Conservation (phyloP, 2,797 vertebrate species). For the Alauda arvensis region DNA sequence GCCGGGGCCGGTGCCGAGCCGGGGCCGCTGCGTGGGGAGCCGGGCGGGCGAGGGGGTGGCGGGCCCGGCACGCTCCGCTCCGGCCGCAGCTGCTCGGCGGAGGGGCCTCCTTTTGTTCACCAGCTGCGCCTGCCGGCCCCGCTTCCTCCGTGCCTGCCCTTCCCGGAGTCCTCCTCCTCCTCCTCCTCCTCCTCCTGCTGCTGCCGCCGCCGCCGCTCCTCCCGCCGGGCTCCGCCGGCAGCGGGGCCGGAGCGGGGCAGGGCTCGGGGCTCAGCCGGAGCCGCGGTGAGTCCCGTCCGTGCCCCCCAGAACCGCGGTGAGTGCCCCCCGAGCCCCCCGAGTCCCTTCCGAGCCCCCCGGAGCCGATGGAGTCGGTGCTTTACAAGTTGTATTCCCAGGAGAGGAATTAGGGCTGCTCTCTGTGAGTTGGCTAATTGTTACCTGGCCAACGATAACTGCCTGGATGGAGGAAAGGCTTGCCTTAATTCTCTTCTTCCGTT, state of each 20-base stretch:
- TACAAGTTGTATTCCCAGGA: rapidly evolving
- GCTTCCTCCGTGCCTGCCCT: not conserved
- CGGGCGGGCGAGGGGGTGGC: not conserved
- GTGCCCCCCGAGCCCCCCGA: not conserved
- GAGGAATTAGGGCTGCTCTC: not conserved
- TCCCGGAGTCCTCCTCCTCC: not conserved
- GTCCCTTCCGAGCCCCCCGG: not conserved
- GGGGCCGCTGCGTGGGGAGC: not conserved
- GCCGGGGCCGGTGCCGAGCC: not conserved
- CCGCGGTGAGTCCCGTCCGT: not conserved
- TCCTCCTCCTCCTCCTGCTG: not conserved
- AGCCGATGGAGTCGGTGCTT: not conserved
- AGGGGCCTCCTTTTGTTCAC: constrained; percentile 89
- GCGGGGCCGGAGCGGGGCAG: not conserved
- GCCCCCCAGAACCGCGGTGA: not conserved
- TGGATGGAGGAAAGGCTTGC: not conserved
- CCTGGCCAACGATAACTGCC: not conserved
- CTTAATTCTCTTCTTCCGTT: not conserved
- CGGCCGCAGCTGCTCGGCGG: not conserved
- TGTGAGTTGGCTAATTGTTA: not conserved
- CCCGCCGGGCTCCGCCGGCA: not conserved
- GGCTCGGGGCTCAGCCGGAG: not conserved
- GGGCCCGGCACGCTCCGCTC: not conserved
- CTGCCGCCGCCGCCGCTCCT: not conserved
- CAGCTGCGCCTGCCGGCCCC: constrained; percentile 69